Evolutionary conservation across 2,113 vertebrate species (phyloP).

Genomic region (Orthonyx spaldingii): DNA sequence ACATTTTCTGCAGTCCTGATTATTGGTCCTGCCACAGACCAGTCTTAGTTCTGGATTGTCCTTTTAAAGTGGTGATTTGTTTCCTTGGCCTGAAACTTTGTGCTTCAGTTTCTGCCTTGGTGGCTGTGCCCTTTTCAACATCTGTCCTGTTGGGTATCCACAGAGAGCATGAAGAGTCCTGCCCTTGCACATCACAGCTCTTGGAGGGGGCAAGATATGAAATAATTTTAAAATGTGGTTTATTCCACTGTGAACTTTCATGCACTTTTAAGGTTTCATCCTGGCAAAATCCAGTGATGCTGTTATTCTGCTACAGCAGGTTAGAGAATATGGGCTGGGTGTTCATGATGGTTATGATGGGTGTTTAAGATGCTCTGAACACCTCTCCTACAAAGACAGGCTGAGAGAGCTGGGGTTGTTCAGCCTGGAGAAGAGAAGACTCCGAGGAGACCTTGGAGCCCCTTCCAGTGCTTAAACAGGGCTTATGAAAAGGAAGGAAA

Average conservation of each 20-base stretch:
- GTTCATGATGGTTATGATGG: not conserved
- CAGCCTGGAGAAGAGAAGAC: not conserved
- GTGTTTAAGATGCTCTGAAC: not conserved
- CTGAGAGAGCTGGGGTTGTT: not conserved
- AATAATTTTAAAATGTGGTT: not conserved
- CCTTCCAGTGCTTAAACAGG: not conserved
- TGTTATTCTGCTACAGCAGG: not conserved
- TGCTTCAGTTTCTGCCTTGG: not conserved
- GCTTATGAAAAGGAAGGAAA: not conserved
- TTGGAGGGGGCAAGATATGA: not conserved
- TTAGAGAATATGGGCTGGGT: not conserved
- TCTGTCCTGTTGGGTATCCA: not conserved
- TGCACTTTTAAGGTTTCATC: not conserved
- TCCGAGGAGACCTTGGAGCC: not conserved
- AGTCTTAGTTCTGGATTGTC: not conserved
- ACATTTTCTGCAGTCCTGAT: not conserved
- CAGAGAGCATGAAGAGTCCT: not conserved
- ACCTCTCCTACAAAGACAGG: not conserved
- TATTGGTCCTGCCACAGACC: not conserved
- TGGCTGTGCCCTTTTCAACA: not conserved
- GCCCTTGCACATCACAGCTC: not conserved
- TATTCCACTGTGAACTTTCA: rapidly evolving
- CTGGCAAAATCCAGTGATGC: not conserved
- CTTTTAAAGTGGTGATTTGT: not conserved
- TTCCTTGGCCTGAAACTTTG: not conserved